Evolutionary conservation across 2,888 invertebrate genomes (phyloP), one percentile per base, ranked within the genome.

Genomic region (Orthosia gothica): DNA sequence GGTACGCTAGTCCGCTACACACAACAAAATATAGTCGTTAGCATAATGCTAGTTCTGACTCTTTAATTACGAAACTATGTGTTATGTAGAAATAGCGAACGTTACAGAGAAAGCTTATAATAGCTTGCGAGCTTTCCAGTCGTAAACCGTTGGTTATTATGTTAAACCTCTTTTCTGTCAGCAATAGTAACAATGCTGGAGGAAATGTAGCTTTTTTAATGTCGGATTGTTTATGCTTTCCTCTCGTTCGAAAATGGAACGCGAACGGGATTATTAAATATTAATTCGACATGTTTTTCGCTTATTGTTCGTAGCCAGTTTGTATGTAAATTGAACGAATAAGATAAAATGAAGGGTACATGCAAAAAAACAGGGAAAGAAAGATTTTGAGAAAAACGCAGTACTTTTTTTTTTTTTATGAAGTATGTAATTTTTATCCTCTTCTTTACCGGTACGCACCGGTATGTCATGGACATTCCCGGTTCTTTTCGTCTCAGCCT

Each of bases 31-130:
- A 87, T 84, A 87, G 86, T 89, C 84, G 87, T 91, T 91, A 90
- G 83, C 83, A 87, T 90, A 90, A 90, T 87, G 84, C 84, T 88
- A 86, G 87, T 89, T 88, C 82, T 84, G 88, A 87, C 87, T 90
- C 86, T 89, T 90, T 91, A 90, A 89, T 90, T 90, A 89, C 88
- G 73, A 80, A 85, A 83, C 85, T 87, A 87, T 88, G 86, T 86
- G 87, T 83, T 83, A 85, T 83, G 84, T 81, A 81, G 76, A 83
- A 84, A 84, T 82, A 52, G 70, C 81, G 68, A 85, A 89, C 73
- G 85, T 84, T 85, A 89, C 86, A 81, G 80, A 82, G 83, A 76
- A 82, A 81, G 83, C 83, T 83, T 87, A 80, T 83, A 81, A 82
- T 81, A 66, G 77, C 76, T 79, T 80, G 82, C 70, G 50, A 87